Evolutionary conservation across 23 tunicate genomes (phyloP), one percentile per base, ranked within the genome.

Genomic region (Clavelina lepadiformis): DNA sequence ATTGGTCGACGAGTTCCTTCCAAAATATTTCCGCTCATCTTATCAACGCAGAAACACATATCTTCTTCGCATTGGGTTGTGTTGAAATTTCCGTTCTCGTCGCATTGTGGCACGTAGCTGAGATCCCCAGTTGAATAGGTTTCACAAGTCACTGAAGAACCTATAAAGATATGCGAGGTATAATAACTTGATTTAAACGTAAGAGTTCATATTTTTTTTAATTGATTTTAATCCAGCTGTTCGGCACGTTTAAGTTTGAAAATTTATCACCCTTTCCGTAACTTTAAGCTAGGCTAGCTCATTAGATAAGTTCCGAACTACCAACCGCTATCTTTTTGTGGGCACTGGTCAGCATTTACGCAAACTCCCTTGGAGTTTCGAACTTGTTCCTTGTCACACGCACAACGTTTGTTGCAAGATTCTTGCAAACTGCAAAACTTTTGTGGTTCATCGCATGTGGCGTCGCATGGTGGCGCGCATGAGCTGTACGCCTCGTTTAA

Each of bases 401-500:
- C 65, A 28, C 76, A 71, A 5, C 76, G 50, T 22, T 27, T 26
- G 19, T 30, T 52, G 44, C 76, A 71, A 2, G 51, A 29, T 27
- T 71, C 34, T 2, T 28, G 30, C 1, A 26, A 13, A 15, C 35
- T 49, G 20, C 76, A 71, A 1, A 52, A 3, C 46, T 21, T 71
- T 1, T 33, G 32, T 33, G 65, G 65, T 56, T 71, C 63, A 33
- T 71, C 65, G 51, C 76, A 71, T 5, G 76, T 54, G n/a, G 76
- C 65, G 33, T 71, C 76, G 27, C 76, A 71, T 13, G 36, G 20
- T 21, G 65, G 46, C 1, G 76, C 76, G 26, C 76, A 71, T 4
- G 24, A 33, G 47, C 15, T 20, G 2, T 34, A 56, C 7, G 38
- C 65, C 28, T 71, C 76, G 65, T 56, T 56, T 26, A 71, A 32